Evolutionary conservation across 2,797 vertebrate species (phyloP).

Genomic region (Acipenser ruthenus): DNA sequence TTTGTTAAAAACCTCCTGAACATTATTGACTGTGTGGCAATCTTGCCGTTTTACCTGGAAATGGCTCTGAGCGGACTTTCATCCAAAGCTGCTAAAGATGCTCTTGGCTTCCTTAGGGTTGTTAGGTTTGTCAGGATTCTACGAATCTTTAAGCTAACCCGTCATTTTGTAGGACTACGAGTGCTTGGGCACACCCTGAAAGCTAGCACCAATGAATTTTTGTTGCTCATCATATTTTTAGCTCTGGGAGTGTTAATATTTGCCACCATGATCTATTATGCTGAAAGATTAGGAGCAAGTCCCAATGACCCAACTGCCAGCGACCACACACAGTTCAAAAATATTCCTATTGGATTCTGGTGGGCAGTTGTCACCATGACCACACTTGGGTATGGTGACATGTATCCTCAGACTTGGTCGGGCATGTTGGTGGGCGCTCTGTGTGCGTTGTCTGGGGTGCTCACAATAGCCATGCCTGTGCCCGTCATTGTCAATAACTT

Average conservation of each 20-base stretch:
- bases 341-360: slow-evolving; percentile 98
- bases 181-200: slow-evolving; percentile 91
- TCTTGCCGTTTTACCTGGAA: slow-evolving; percentile 93
- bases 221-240: slow-evolving; percentile 95
- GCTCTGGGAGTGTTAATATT: slow-evolving; percentile 95
- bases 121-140: slow-evolving; percentile 95
- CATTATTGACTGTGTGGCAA: slow-evolving; percentile 97
- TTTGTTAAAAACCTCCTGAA: slow-evolving; percentile 93
- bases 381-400: slow-evolving; percentile 91
- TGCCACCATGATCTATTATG: slow-evolving; percentile 98
- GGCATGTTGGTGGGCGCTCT: slow-evolving; percentile 94
- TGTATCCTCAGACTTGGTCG: slow-evolving; percentile 96
- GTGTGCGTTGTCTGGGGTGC: slow-evolving; percentile 90
- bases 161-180: slow-evolving; percentile 89
- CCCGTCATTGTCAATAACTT: slow-evolving; percentile 98
- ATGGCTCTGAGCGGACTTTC: slow-evolving; percentile 91
- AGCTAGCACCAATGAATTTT: slow-evolving; percentile 92
- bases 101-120: slow-evolving; percentile 93
- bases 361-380: slow-evolving; percentile 99
- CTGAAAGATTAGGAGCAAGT: slow-evolving; percentile 85
- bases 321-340: slow-evolving; percentile 91
- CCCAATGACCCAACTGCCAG: slow-evolving; percentile 87
- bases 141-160: slow-evolving; percentile 94
- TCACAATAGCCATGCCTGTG: slow-evolving; percentile 98
- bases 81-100: slow-evolving; percentile 94